phyloP scores from a whole-genome alignment of 2,888 invertebrate species.

The Eurytoma californica region DNA sequence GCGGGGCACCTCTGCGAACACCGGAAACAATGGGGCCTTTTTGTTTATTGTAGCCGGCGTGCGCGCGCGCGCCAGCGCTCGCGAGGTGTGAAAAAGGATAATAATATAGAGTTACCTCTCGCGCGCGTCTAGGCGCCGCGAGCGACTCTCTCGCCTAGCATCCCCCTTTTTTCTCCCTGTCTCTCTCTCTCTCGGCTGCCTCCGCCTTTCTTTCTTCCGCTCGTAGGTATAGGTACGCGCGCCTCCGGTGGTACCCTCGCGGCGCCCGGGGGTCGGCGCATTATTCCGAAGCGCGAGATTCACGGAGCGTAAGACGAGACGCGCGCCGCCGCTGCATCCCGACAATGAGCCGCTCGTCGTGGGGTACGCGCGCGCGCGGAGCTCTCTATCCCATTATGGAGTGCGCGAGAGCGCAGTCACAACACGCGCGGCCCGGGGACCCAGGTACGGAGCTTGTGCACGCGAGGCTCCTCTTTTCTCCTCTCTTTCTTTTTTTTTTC shows the following conservation, averaged over 20 bases:
- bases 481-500: too few relatives aligned
- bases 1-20: slow-evolving; percentile 54
- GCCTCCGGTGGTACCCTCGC: background rate
- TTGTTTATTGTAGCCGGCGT: slow-evolving; percentile 66
- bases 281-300: slow-evolving; percentile 40
- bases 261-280: slow-evolving; percentile 35
- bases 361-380: slow-evolving; percentile 11
- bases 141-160: slow-evolving; percentile 21
- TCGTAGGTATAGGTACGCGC: too few relatives aligned
- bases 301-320: background rate
- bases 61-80: slow-evolving; percentile 64
- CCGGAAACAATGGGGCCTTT: slow-evolving; percentile 67
- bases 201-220: too few relatives aligned
- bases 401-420: slow-evolving; percentile 5
- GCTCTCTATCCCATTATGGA: slow-evolving; percentile 14
- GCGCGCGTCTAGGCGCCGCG: slow-evolving; percentile 25
- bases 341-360: slow-evolving; percentile 1
- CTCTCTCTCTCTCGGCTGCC: too few relatives aligned
- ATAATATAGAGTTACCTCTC: slow-evolving; percentile 74
- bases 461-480: too few relatives aligned
- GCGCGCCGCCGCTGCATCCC: background rate
- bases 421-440: slow-evolving; percentile 5
- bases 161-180: too few relatives aligned
- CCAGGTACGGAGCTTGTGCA: too few relatives aligned
- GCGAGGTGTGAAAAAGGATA: slow-evolving; percentile 74